Conservation (phyloP, 2,888 invertebrate species). For the Caenorhabditis sinica region DNA sequence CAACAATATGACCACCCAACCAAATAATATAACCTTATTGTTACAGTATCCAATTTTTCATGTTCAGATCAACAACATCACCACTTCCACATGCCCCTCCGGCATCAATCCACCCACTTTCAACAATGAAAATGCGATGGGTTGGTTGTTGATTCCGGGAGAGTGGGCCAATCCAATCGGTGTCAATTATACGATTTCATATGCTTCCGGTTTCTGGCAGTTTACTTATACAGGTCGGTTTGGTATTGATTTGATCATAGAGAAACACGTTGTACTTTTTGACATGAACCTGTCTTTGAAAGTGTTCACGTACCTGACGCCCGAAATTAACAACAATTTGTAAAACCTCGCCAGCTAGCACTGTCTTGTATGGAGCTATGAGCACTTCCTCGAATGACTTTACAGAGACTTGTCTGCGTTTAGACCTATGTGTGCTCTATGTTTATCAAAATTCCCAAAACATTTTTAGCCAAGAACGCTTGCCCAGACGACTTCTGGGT, state of each 20-base stretch:
- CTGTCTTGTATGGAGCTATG: too few relatives aligned
- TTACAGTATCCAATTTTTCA: background rate
- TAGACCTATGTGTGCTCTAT: too few relatives aligned
- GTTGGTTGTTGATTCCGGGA: background rate
- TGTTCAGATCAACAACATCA: background rate
- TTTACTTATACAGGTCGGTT: background rate
- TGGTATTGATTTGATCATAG: background rate
- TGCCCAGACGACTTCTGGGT: background rate
- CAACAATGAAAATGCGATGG: background rate
- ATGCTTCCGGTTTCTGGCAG: background rate
- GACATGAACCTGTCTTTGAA: too few relatives aligned
- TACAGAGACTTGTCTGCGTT: too few relatives aligned
- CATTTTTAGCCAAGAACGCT: background rate
- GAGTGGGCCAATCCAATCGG: background rate
- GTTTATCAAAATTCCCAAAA: too few relatives aligned
- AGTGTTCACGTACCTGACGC: too few relatives aligned
- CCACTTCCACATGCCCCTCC: background rate
- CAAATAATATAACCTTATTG: too few relatives aligned
- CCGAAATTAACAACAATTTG: too few relatives aligned
- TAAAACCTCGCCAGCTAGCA: too few relatives aligned
- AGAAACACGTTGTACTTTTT: background rate
- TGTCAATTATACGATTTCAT: background rate
- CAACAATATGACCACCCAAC: too few relatives aligned
- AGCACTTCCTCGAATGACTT: too few relatives aligned
- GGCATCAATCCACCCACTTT: constrained; percentile 19